Percentiles rank a stretch among this genome's conserved stretches.
These are phyloP conservation scores for Enteromius mattozi DNA, from an alignment of 2,797 vertebrate species.

Conservation along the genomic window DNA sequence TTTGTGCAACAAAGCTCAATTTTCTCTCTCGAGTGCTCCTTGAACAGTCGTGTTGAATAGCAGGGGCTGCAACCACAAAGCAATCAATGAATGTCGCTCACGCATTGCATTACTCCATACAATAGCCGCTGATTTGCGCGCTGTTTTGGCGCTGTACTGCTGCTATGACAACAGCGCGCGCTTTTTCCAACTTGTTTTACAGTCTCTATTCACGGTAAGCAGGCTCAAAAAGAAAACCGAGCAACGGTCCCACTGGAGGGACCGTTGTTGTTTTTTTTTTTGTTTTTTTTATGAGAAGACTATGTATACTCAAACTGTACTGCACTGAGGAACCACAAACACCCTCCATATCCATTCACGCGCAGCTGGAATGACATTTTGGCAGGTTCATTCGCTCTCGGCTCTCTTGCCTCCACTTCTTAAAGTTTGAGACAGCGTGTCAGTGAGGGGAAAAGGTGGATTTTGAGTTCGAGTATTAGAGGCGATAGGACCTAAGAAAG, in stretches of 20 bases:
- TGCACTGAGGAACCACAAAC: constrained; percentile 4
- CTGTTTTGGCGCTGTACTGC: neutral
- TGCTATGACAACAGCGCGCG: constrained; percentile 47
- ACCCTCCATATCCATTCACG: constrained; percentile 11
- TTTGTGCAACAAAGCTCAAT: constrained; percentile 27
- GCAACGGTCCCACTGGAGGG: neutral
- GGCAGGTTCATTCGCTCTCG: neutral
- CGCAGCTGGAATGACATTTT: constrained; percentile 35
- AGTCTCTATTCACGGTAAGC: too few relatives aligned
- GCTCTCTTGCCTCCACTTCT: constrained; percentile 29
- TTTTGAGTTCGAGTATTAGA: constrained; percentile 22
- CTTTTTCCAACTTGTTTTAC: neutral
- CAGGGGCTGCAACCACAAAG: constrained; percentile 6
- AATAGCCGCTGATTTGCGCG: constrained; percentile 28
- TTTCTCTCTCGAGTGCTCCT: neutral
- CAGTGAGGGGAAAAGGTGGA: neutral
- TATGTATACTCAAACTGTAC: constrained; percentile 6
- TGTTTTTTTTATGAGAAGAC: neutral
- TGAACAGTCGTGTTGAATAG: neutral
- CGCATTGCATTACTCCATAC: constrained; percentile 18
- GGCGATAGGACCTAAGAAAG: neutral
- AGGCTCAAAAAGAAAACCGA: neutral
- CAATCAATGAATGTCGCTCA: constrained; percentile 18
- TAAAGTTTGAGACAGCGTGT: constrained; percentile 42
- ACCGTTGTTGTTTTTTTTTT: neutral